Percentiles rank a stretch among this genome's conserved stretches.
phyloP scores from a whole-genome alignment of 2,113 vertebrate species.

The Paramormyrops kingsleyae region DNA sequence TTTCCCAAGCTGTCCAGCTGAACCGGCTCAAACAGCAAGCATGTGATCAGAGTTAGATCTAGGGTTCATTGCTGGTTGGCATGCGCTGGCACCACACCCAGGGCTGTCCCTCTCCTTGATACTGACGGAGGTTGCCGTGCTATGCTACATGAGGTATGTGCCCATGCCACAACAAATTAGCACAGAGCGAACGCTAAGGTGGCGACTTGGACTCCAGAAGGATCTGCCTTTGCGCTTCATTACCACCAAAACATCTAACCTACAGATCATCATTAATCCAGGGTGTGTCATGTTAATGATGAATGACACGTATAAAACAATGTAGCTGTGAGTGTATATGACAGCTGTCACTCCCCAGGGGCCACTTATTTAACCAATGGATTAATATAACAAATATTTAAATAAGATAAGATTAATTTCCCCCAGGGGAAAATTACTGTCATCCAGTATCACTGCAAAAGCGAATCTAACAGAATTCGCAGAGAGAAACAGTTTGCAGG shows the following conservation, averaged over 20 bases:
- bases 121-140: neutral
- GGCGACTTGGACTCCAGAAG: neutral
- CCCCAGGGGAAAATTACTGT: neutral
- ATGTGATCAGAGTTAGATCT: neutral
- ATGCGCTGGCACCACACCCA: neutral
- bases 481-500: neutral
- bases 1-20: neutral
- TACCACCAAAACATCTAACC: neutral
- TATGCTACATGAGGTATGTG: neutral
- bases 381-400: neutral
- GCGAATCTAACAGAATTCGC: neutral
- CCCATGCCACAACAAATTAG: neutral
- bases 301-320: neutral
- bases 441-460: neutral
- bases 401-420: neutral
- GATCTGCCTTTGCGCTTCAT: neutral
- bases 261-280: neutral
- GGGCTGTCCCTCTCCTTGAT: neutral
- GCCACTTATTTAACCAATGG: neutral
- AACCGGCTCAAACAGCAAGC: neutral
- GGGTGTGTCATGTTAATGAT: neutral
- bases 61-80: neutral
- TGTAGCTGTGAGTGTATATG: neutral
- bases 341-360: neutral
- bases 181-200: neutral